A percentile compares a stretch with the other conserved stretches of the same genome.
Evolutionary conservation across 2,888 invertebrate genomes (phyloP).

Genomic region (Phytoseiulus persimilis): DNA sequence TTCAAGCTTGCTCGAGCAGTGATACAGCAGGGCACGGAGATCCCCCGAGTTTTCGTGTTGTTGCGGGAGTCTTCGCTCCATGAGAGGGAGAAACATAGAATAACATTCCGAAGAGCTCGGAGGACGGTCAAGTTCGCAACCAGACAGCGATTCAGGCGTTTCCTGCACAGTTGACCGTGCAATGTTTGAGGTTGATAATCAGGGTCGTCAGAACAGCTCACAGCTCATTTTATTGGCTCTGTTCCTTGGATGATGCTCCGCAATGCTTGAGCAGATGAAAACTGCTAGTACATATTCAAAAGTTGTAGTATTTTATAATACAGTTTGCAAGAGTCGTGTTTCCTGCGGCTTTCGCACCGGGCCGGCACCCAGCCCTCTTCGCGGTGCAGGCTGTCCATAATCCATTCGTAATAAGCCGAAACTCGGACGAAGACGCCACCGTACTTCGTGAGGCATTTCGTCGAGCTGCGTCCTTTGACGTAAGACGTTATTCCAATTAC

Average conservation of each 20-base stretch:
- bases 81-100: too few species aligned
- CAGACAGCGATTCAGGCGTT: too few species aligned
- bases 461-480: constrained; percentile 38
- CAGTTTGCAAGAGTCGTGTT: constrained; percentile 22
- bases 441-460: constrained; percentile 32
- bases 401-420: constrained; percentile 19
- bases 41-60: too few species aligned
- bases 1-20: too few species aligned
- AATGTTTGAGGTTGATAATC: too few species aligned
- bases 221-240: neutral
- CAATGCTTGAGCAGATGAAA: neutral
- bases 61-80: too few species aligned
- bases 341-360: neutral
- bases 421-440: constrained; percentile 32
- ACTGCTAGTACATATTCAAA: neutral
- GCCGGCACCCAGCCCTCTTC: constrained; percentile 19
- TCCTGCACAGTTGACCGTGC: too few species aligned
- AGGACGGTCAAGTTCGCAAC: too few species aligned
- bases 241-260: neutral
- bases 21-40: too few species aligned
- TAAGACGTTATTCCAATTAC: constrained; percentile 36
- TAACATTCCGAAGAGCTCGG: too few species aligned
- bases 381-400: neutral
- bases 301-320: constrained; percentile 23
- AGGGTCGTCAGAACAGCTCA: neutral